Evolutionary conservation across 2,888 invertebrate species (phyloP).

Genomic region (Diogma glabrata): DNA sequence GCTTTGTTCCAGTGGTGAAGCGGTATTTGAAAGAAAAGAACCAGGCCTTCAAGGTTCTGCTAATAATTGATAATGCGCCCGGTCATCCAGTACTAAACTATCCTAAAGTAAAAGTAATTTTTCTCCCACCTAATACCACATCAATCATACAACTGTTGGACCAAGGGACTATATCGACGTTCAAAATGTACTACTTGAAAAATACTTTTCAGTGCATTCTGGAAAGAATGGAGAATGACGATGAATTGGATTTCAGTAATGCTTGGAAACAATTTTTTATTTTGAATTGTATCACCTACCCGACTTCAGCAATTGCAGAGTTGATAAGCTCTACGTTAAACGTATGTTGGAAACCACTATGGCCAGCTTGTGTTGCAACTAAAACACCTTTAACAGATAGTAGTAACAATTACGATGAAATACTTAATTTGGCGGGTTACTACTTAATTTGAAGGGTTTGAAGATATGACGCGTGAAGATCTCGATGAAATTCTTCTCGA

Average conservation of each 20-base stretch:
- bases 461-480: constrained; percentile 1
- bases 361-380: too few species aligned
- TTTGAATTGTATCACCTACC: neutral
- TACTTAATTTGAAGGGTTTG: neutral
- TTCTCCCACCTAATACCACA: neutral
- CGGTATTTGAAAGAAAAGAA: too few species aligned
- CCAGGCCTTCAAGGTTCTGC: too few species aligned
- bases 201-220: neutral
- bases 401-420: neutral
- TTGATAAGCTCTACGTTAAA: neutral
- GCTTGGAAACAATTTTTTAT: neutral
- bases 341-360: neutral
- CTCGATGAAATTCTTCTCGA: too few species aligned
- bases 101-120: neutral
- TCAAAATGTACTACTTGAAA: neutral
- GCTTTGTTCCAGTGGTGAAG: neutral
- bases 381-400: too few species aligned
- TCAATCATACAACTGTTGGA: neutral
- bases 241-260: neutral
- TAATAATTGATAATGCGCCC: neutral
- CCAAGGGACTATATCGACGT: neutral
- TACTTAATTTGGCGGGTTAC: neutral
- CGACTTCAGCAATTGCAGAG: neutral
- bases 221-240: neutral
- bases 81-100: neutral